phyloP scores from a whole-genome alignment of 2,797 vertebrate genomes.

The Neosalanx taihuensis region DNA sequence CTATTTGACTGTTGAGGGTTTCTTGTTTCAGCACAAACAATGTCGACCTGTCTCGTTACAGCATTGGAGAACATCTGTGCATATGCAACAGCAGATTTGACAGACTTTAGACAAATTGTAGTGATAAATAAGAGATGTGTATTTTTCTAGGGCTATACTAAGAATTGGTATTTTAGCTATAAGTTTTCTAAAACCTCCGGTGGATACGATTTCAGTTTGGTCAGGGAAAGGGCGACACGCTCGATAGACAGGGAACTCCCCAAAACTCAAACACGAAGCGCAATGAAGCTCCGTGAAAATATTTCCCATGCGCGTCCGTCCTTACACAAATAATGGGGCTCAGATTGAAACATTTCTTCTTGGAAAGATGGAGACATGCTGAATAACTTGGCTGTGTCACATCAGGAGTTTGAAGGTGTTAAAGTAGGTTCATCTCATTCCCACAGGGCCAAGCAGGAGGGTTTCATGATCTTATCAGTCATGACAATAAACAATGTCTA shows the following conservation, averaged over 20 bases:
- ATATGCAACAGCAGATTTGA: background rate
- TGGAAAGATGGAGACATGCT: constrained; percentile 26
- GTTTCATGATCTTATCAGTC: constrained; percentile 51
- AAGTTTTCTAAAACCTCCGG: constrained; percentile 16
- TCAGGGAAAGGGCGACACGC: background rate
- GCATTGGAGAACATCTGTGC: background rate
- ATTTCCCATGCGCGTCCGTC: background rate
- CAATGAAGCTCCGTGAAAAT: background rate
- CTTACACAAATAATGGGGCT: background rate
- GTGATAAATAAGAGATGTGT: background rate
- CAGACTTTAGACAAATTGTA: background rate
- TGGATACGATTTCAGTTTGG: constrained; percentile 13
- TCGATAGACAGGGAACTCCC: constrained; percentile 16
- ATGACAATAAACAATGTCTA: constrained; percentile 54
- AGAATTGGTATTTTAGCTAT: background rate
- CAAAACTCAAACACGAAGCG: background rate
- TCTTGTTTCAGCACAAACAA: constrained; percentile 38
- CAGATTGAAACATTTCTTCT: constrained; percentile 2
- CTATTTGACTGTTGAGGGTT: constrained; percentile 42
- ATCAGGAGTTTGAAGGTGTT: constrained; percentile 49
- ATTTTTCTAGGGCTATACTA: background rate
- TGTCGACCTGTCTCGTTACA: constrained; percentile 1
- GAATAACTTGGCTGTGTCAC: constrained; percentile 43
- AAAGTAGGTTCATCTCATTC: constrained; percentile 49
- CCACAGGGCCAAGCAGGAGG: constrained; percentile 43